Conservation (phyloP, 2,888 invertebrate species). For the Ennomos fuscantarius region DNA sequence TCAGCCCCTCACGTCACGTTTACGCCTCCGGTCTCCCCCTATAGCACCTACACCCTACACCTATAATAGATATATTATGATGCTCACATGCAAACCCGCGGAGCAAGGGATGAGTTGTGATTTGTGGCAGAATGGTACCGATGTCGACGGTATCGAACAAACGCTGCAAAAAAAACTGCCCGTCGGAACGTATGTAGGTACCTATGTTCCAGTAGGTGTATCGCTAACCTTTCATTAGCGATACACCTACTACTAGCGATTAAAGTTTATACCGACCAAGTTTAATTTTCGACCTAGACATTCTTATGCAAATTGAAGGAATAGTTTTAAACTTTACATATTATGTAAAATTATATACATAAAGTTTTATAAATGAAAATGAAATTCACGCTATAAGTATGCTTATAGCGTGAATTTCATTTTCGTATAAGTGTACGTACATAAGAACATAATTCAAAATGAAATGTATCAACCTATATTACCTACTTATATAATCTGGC, state of each 20-base stretch:
- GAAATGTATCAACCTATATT: no score
- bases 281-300: conserved; percentile 26
- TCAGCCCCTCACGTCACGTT: conserved; percentile 9
- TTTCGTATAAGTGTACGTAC: no score
- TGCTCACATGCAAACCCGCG: conserved; percentile 32
- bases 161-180: conserved; percentile 52
- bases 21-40: conserved; percentile 4
- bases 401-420: no score
- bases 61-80: conserved; percentile 6
- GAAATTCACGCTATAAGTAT: no score
- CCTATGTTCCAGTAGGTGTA: conserved; percentile 14
- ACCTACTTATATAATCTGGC: not conserved
- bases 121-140: conserved; percentile 59
- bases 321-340: conserved; percentile 1
- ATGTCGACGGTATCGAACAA: conserved; percentile 68
- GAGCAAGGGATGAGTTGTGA: conserved; percentile 34
- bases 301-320: conserved; percentile 28
- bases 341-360: not conserved
- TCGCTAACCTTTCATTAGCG: conserved; percentile 13
- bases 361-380: no score
- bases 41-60: not conserved
- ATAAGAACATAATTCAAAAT: no score
- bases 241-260: conserved; percentile 5
- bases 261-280: conserved; percentile 24
- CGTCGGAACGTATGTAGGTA: not conserved